Evolutionary conservation across 2,113 vertebrate genomes (phyloP).

Genomic region (Thalassarche chlororhynchos): DNA sequence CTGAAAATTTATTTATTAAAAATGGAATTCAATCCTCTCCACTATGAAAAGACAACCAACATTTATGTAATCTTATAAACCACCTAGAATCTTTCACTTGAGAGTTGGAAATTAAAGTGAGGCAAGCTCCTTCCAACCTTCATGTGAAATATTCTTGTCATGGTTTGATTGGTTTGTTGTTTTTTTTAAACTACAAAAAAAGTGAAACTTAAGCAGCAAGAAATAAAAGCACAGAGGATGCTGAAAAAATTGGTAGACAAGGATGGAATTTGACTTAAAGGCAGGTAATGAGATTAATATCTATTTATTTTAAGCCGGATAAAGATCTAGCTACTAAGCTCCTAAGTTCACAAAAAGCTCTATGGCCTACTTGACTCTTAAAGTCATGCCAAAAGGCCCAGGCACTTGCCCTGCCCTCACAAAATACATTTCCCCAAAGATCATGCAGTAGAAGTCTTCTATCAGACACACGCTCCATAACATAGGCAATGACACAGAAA

Average conservation of each 20-base stretch:
- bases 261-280: not conserved
- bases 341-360: not conserved
- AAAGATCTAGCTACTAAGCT: not conserved
- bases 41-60: not conserved
- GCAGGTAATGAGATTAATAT: not conserved
- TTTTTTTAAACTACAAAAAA: not conserved
- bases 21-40: not conserved
- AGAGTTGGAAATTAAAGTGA: not conserved
- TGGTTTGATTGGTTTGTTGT: not conserved
- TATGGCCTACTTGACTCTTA: not conserved
- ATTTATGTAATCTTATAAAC: not conserved
- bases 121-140: not conserved
- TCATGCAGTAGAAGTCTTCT: not conserved
- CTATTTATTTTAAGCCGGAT: too few relatives aligned
- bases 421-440: not conserved
- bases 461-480: not conserved
- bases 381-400: not conserved
- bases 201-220: not conserved
- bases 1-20: not conserved
- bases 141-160: fast-evolving
- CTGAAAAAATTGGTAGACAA: fast-evolving
- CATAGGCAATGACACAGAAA: not conserved
- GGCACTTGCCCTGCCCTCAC: not conserved
- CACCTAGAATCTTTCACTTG: not conserved
- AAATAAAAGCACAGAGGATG: not conserved